Conservation (phyloP, 2,888 invertebrate species). For the Hirtodrosophila confusa region DNA sequence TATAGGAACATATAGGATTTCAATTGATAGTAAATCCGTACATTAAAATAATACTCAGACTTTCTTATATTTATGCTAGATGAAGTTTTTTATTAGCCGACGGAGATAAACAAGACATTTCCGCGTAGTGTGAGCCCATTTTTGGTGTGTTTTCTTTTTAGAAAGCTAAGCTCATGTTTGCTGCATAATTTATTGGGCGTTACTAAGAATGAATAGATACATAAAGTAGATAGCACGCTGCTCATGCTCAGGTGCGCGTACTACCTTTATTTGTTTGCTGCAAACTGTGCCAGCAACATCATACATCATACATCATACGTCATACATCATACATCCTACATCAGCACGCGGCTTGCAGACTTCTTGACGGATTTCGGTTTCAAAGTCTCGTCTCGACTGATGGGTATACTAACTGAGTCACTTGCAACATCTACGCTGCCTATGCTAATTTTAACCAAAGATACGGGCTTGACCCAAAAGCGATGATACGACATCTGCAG, state of each 20-base stretch:
- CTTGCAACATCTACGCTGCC: slow-evolving; percentile 11
- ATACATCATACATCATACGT: too few relatives aligned
- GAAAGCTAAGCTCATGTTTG: slow-evolving; percentile 61
- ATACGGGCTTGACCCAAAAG: slow-evolving; percentile 62
- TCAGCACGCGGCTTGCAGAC: slow-evolving; percentile 38
- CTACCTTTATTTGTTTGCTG: slow-evolving; percentile 17
- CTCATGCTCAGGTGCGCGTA: slow-evolving; percentile 8
- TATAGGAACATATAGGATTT: too few relatives aligned
- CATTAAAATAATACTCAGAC: too few relatives aligned
- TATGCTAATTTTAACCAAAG: slow-evolving; percentile 49
- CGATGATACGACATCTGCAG: slow-evolving; percentile 24
- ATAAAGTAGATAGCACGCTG: slow-evolving; percentile 39
- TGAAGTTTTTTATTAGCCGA: too few relatives aligned
- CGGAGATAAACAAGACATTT: neutral
- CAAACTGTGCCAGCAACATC: slow-evolving; percentile 47
- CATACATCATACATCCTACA: slow-evolving; percentile 12
- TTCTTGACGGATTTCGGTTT: slow-evolving; percentile 1
- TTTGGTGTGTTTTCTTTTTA: slow-evolving; percentile 53
- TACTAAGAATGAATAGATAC: slow-evolving; percentile 68
- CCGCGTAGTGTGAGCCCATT: slow-evolving; percentile 20
- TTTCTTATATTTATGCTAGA: too few relatives aligned
- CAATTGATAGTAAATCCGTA: too few relatives aligned
- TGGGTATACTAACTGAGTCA: slow-evolving; percentile 10
- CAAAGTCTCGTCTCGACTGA: slow-evolving; percentile 3
- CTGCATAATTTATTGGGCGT: slow-evolving; percentile 77